These are phyloP conservation scores for Pelecanoides urinatrix DNA, from an alignment of 2,113 vertebrate genomes.

Conservation along the genomic window DNA sequence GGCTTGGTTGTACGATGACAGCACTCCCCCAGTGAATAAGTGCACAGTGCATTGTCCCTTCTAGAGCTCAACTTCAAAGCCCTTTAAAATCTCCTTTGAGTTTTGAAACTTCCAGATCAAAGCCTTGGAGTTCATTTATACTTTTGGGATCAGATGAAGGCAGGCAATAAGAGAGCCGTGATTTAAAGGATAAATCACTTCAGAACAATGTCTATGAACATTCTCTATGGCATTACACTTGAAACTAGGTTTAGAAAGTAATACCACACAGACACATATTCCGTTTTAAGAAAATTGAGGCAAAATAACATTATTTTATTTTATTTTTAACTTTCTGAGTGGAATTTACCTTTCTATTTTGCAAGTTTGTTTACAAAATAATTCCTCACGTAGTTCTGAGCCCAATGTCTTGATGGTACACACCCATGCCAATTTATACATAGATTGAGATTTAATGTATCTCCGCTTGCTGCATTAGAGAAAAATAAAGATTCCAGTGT, in stretches of 20 bases:
- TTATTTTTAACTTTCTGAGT: neutral
- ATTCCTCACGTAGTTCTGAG: neutral
- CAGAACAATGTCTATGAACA: slow-evolving; percentile 45
- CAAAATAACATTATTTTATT: neutral
- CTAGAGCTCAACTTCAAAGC: slow-evolving; percentile 71
- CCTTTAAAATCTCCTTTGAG: slow-evolving; percentile 65
- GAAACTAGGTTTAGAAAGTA: slow-evolving; percentile 45
- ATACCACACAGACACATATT: neutral
- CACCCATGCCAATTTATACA: neutral
- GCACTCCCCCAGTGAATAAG: slow-evolving; percentile 68
- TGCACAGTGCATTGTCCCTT: slow-evolving; percentile 77
- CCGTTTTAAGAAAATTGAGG: neutral
- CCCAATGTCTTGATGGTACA: neutral
- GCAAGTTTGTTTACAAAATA: neutral
- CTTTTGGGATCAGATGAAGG: slow-evolving; percentile 82
- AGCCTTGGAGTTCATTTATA: slow-evolving; percentile 77
- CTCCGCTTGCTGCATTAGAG: neutral
- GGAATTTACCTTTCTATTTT: neutral
- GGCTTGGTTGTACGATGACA: slow-evolving; percentile 10
- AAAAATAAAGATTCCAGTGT: neutral
- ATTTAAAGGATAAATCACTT: slow-evolving; percentile 68
- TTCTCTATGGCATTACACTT: slow-evolving; percentile 21
- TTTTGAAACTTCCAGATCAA: slow-evolving; percentile 79
- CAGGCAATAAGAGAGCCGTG: slow-evolving; percentile 53
- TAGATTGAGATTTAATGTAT: neutral